Base-by-base conservation (phyloP, 2,888 invertebrate genomes). In the Trimorus sp. region DNA sequence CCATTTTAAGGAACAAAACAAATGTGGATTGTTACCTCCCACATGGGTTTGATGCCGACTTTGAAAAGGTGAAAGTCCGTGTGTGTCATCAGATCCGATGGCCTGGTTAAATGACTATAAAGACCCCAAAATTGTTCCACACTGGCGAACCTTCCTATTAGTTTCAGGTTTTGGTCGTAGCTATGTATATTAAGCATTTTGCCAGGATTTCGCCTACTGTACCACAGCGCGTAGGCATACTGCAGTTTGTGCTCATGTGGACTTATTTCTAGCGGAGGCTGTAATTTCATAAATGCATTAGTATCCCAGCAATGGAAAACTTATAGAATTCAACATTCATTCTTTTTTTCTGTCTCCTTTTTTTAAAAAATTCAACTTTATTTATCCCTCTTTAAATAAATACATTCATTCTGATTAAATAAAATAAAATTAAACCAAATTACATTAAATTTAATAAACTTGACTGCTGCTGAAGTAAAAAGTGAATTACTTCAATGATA, bases 101-200 rank as follows among this genome's bases (percentile, higher is more conserved):
- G 97, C 88, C 98, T 94, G 85, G 96, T 94, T 89, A 99, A 93
- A 93, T 98, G 98, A 91, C 97, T 95, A 93, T 99, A 99, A 82
- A 98, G 93, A 48, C 96, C 95, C 99, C 99, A 99, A 95, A 99
- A 99, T 93, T 99, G 98, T 92, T 99, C 99, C 82, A 99, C 98
- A 84, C 96, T 96, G 71, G 95, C 96, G 92, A 97, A 96, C 90
- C 96, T 95, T 84, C 97, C 97, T 88, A 98, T 95, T 90, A 97
- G 93, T 92, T 97, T 96, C 89, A 99, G 94, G 90, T 97, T 96
- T 93, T 97, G 95, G 86, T 95, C 94, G 87, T 94, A 95, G 87
- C 92, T 93, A 85, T 93, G 93, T 83, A 92, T 91, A 80, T 93
- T 93, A 74, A 92, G 92, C 85, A 93, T 93, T 91, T 94, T 95